Evolutionary conservation across 2,888 invertebrate species (phyloP).

Genomic region (Watsonalla binaria): DNA sequence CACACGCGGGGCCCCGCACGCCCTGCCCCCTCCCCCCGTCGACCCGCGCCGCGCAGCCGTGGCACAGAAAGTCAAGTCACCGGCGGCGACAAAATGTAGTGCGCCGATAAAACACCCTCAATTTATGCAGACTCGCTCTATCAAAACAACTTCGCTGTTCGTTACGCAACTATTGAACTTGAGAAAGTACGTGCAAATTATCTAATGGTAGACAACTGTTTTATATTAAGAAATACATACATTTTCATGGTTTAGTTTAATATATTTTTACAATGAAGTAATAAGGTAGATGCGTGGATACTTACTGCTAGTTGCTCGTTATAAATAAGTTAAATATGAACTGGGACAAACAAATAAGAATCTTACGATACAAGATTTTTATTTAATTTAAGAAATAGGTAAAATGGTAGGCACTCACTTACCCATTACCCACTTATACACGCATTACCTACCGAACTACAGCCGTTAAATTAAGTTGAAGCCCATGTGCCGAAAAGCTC

Average conservation of each 20-base stretch:
- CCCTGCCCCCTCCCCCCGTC: slow-evolving; percentile 35
- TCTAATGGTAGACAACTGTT: neutral
- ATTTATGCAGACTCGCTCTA: slow-evolving; percentile 66
- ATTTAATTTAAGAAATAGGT: too few species aligned
- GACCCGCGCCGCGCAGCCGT: slow-evolving; percentile 52
- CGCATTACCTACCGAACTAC: too few species aligned
- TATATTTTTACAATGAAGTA: too few species aligned
- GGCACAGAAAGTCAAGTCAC: slow-evolving; percentile 73
- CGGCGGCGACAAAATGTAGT: slow-evolving; percentile 67
- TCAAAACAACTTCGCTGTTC: slow-evolving; percentile 60
- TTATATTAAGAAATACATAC: neutral
- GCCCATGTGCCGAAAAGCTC: too few species aligned
- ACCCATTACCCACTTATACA: too few species aligned
- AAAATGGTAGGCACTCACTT: too few species aligned
- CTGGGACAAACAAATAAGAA: too few species aligned
- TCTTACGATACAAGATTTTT: too few species aligned
- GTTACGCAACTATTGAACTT: slow-evolving; percentile 64
- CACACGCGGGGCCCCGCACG: slow-evolving; percentile 44
- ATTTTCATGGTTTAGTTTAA: neutral
- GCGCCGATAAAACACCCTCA: slow-evolving; percentile 70
- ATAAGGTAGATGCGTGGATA: too few species aligned
- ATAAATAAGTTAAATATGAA: too few species aligned
- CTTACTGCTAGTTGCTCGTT: too few species aligned
- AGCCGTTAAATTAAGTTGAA: too few species aligned
- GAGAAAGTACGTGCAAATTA: slow-evolving; percentile 38